Base-by-base conservation (phyloP, 2,888 invertebrate genomes). In the Cotesia congregata region DNA sequence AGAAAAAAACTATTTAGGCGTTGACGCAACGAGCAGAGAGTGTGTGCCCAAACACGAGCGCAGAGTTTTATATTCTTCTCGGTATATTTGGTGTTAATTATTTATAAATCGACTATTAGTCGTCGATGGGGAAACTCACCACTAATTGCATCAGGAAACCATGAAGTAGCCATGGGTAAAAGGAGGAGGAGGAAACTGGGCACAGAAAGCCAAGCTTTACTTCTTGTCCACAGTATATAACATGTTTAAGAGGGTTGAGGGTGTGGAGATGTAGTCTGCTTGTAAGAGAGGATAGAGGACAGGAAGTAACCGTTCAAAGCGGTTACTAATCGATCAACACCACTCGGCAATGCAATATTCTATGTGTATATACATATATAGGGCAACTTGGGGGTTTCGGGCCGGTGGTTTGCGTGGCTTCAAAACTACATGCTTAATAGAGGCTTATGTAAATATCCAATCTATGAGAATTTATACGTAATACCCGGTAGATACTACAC, bases 311-410 rank as follows among this genome's bases (percentile, higher is more conserved):
- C 77, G 79, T 77, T 78, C 79, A 77, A 79, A 80, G 79, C 79
- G 74, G 65, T 77, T 80, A 74, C 79, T 80, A 80, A 81, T 81
- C 80, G 81, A 80, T 81, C 80, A 80, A 78, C 74, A 70, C 78
- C 79, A 70, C 76, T 79, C 76, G 76, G 78, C 77, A 77, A 77
- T 74, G 77, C 79, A 80, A 80, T 81, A 78, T 78, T 76, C 50
- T 20, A 30, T 30, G 30, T 30, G 30, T 30, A 30, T 30, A 30
- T 3, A 30, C 3, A 30, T 30, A 30, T 30, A 30, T 30, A 20
- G 7, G 30, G 65, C 12, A 65, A 65, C 65, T 65, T 65, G 65
- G 20, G 38, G 65, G 65, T 20, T 65, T 65, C 3, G 50, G 50
- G 12, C 38, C 12, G 1, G 65, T 65, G 65, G 65, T 65, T 65